A percentile compares a stretch with the other conserved stretches of the same genome.
phyloP scores from a whole-genome alignment of 2,797 vertebrate species.

The Novumbra hubbsi region DNA sequence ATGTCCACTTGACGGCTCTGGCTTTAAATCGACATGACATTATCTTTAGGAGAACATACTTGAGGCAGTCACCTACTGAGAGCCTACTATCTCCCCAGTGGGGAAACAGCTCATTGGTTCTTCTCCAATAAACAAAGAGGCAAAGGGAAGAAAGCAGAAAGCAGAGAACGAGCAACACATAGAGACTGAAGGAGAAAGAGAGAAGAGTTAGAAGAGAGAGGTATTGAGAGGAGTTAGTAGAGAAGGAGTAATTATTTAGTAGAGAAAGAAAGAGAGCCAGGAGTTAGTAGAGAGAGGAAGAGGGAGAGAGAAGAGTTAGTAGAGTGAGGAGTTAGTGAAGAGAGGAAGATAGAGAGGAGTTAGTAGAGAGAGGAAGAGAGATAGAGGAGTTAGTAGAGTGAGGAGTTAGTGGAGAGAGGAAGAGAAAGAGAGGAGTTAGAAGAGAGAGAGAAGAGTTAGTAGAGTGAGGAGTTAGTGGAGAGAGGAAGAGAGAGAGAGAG shows the following conservation, averaged over 20 bases:
- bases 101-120: slow-evolving; percentile 46
- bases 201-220: background rate
- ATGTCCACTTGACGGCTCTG: slow-evolving; percentile 17
- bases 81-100: slow-evolving; percentile 12
- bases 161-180: background rate
- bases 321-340: background rate
- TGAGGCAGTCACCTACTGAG: slow-evolving; percentile 15
- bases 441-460: background rate
- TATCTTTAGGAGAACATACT: slow-evolving; percentile 19
- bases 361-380: background rate
- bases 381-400: background rate
- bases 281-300: background rate
- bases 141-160: background rate
- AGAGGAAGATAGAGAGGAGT: background rate
- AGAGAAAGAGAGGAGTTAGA: too few species aligned
- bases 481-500: background rate
- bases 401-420: background rate
- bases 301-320: background rate
- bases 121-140: slow-evolving; percentile 23
- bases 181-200: background rate
- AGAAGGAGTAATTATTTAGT: background rate
- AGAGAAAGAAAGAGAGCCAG: background rate
- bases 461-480: background rate
- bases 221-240: background rate
- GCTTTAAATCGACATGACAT: slow-evolving; percentile 28